Evolutionary conservation across 1,140 invertebrate species (phyloP).

Genomic region (Mycetomoellerius zeteki): DNA sequence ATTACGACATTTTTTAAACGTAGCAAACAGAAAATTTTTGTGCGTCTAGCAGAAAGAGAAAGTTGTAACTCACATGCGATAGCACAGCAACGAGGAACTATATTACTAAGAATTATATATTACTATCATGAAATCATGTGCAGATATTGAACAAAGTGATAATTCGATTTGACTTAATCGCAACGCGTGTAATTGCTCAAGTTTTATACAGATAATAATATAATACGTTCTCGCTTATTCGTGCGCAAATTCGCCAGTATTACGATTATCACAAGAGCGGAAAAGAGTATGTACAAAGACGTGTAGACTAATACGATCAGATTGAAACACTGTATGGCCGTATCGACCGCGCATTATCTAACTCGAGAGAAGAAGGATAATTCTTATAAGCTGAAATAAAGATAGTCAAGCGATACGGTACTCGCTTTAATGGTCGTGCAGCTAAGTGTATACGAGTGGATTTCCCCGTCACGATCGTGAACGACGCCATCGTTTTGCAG

Average conservation of each 20-base stretch:
- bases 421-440: constrained; percentile 34
- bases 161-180: background rate
- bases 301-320: background rate
- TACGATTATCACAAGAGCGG: background rate
- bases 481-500: constrained; percentile 55
- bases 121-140: constrained; percentile 28
- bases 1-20: constrained; percentile 55
- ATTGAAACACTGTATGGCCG: background rate
- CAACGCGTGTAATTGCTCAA: constrained; percentile 20
- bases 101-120: background rate
- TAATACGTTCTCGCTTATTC: background rate
- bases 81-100: background rate
- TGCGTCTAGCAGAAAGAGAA: background rate
- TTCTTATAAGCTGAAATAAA: constrained; percentile 73
- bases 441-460: constrained; percentile 35
- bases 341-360: constrained; percentile 21
- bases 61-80: background rate
- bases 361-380: constrained; percentile 25
- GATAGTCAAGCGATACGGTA: constrained; percentile 55
- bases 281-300: background rate
- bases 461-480: constrained; percentile 54
- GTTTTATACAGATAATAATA: constrained; percentile 32
- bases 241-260: background rate
- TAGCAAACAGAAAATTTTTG: constrained; percentile 11
- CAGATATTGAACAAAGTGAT: constrained; percentile 27